phyloP scores from a whole-genome alignment of 2,888 invertebrate genomes.

The Copidosoma aretas region DNA sequence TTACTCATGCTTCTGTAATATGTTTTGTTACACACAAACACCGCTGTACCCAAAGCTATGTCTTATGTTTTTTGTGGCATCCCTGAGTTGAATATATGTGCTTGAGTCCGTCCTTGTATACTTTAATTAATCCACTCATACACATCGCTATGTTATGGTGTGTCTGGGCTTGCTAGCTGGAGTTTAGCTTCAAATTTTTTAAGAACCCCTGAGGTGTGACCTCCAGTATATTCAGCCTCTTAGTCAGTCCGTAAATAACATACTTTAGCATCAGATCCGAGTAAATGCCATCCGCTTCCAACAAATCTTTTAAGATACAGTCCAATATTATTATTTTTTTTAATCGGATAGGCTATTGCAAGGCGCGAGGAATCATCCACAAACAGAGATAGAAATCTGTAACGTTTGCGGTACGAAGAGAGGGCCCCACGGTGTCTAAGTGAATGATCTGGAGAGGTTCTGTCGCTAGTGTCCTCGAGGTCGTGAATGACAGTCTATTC shows the following conservation, averaged over 20 bases:
- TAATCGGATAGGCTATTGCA: no score
- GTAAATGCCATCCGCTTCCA: slow-evolving; percentile 41
- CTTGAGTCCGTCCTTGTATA: no score
- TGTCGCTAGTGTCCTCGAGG: slow-evolving; percentile 5
- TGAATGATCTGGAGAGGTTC: slow-evolving; percentile 41
- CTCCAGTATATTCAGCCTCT: slow-evolving; percentile 45
- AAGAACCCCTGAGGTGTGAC: slow-evolving; percentile 30
- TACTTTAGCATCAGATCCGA: slow-evolving; percentile 41
- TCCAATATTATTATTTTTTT: no score
- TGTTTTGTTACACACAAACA: slow-evolving; percentile 35
- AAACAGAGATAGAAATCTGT: no score
- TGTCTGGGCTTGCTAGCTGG: slow-evolving; percentile 7
- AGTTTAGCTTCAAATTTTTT: slow-evolving; percentile 1
- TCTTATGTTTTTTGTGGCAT: no score
- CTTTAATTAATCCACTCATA: slow-evolving; percentile 37
- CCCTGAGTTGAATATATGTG: no score
- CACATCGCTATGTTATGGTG: slow-evolving; percentile 36
- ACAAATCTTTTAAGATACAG: slow-evolving; percentile 37
- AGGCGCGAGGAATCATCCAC: slow-evolving; percentile 5
- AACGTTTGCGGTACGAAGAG: no score
- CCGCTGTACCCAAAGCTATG: slow-evolving; percentile 38
- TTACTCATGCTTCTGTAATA: slow-evolving; percentile 34
- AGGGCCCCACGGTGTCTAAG: slow-evolving; percentile 32
- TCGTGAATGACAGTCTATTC: slow-evolving; percentile 35
- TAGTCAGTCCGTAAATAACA: slow-evolving; percentile 43